Percentiles rank a stretch among this genome's conserved stretches.
phyloP scores from a whole-genome alignment of 2,113 vertebrate genomes.

The Aptenodytes patagonicus region DNA sequence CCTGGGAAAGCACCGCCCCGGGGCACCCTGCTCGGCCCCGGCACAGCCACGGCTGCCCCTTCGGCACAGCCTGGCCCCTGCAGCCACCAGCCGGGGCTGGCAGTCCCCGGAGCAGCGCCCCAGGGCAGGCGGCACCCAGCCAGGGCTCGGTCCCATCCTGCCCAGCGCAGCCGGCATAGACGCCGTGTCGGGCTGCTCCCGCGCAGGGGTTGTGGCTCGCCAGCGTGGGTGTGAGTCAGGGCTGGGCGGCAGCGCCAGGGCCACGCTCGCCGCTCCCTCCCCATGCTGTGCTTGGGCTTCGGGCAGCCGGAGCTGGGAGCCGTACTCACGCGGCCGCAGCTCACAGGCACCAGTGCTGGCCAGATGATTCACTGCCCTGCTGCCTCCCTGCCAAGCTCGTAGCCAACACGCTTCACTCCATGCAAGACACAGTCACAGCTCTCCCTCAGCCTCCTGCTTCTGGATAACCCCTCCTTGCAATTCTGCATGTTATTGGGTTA shows the following conservation, averaged over 20 bases:
- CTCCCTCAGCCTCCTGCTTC: background rate
- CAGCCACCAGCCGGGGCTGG: no score
- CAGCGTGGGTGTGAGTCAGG: background rate
- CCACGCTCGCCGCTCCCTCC: background rate
- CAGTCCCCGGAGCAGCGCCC: background rate
- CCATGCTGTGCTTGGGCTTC: background rate
- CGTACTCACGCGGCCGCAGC: background rate
- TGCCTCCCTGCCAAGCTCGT: background rate
- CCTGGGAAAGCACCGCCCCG: background rate
- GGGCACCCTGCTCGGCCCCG: background rate
- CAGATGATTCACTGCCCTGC: background rate
- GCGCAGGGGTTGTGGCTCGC: background rate
- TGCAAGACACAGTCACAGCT: background rate
- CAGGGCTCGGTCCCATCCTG: background rate
- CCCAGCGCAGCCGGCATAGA: background rate
- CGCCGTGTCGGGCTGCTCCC: background rate
- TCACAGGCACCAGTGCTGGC: background rate
- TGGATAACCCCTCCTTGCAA: background rate
- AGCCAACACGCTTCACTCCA: rapidly evolving
- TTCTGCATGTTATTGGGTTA: rapidly evolving
- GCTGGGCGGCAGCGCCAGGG: background rate
- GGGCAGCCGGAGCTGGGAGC: background rate
- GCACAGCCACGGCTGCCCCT: background rate
- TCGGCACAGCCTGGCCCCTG: background rate
- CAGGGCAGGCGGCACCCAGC: background rate